These are phyloP conservation scores for Lytechinus pictus DNA, from an alignment of 35 echinoderm and acorn worm species.

Conservation along the genomic window DNA sequence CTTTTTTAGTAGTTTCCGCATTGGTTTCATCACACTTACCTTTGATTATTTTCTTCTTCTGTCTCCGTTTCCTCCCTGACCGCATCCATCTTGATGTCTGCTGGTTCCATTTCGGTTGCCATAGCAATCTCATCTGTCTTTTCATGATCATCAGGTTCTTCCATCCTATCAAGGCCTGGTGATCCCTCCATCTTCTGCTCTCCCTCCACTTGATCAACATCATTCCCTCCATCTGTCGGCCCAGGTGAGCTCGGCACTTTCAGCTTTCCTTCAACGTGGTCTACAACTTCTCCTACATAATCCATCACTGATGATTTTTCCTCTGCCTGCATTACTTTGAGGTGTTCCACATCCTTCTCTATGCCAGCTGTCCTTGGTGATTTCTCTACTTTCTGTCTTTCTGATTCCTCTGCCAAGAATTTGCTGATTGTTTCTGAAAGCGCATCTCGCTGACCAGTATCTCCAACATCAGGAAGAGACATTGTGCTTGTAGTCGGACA, in stretches of 20 bases:
- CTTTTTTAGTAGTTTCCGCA: too few relatives aligned
- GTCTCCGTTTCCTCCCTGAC: not conserved
- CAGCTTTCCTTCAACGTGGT: not conserved
- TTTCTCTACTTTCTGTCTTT: not conserved
- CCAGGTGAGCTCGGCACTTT: not conserved
- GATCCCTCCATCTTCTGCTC: not conserved
- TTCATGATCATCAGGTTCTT: not conserved
- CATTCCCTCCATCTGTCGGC: not conserved
- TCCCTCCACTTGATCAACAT: not conserved
- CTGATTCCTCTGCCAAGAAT: not conserved
- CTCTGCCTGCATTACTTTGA: not conserved
- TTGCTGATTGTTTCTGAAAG: not conserved
- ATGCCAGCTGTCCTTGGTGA: not conserved
- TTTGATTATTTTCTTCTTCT: not conserved
- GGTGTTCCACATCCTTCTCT: not conserved
- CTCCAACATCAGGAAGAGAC: not conserved
- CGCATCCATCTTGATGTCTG: not conserved
- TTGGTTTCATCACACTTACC: not conserved
- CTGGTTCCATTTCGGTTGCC: not conserved
- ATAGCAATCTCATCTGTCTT: not conserved
- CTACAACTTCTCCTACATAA: not conserved
- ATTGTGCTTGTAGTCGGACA: not conserved
- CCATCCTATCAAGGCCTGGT: not conserved
- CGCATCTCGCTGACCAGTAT: not conserved
- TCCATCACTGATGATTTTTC: not conserved